phyloP scores from a whole-genome alignment of 2,113 vertebrate species.

The Lycocorax pyrrhopterus region DNA sequence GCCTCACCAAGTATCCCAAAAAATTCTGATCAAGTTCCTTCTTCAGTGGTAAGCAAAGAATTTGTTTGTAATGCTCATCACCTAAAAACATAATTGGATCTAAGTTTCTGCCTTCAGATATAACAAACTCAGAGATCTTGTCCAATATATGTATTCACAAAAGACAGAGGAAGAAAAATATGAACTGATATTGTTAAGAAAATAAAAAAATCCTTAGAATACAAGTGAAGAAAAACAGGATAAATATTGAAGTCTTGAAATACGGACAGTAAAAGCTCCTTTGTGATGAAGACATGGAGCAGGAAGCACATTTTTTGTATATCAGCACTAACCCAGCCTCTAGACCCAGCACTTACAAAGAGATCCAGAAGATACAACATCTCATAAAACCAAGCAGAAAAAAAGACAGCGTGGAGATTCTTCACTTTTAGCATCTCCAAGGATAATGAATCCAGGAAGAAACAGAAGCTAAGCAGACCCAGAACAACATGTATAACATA shows the following conservation, averaged over 20 bases:
- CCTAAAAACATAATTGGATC: neutral
- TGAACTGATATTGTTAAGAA: neutral
- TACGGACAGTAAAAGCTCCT: neutral
- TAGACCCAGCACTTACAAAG: neutral
- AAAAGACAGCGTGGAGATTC: neutral
- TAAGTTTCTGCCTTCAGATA: neutral
- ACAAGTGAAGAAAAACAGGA: neutral
- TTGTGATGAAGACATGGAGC: neutral
- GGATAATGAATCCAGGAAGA: neutral
- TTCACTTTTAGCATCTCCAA: neutral
- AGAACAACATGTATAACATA: neutral
- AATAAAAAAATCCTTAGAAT: neutral
- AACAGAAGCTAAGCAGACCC: neutral
- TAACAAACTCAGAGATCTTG: neutral
- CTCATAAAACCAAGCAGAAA: neutral
- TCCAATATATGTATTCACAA: neutral
- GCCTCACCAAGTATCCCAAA: neutral
- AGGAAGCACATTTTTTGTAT: neutral
- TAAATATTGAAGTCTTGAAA: neutral
- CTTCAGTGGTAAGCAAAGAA: neutral
- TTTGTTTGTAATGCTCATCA: neutral
- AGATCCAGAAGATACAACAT: neutral
- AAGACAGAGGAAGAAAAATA: neutral
- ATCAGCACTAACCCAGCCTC: neutral
- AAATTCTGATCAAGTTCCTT: neutral